A percentile compares a stretch with the other conserved stretches of the same genome.
phyloP scores from a whole-genome alignment of 1,140 invertebrate species.

The Drosophila arawakana region DNA sequence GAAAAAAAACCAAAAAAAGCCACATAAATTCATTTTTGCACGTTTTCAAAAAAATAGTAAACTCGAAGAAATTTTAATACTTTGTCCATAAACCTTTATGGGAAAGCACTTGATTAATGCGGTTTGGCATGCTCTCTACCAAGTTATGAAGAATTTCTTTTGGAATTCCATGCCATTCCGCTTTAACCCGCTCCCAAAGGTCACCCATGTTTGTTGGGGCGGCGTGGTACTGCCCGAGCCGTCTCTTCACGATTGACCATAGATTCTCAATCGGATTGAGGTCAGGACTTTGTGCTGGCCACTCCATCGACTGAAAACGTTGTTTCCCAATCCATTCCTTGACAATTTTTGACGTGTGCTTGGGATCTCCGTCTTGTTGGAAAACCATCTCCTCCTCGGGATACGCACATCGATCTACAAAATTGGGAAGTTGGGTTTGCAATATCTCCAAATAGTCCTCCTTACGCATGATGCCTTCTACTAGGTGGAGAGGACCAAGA shows the following conservation, averaged over 20 bases:
- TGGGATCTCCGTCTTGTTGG: slow-evolving; percentile 25
- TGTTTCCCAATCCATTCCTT: slow-evolving; percentile 32
- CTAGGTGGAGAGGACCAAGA: too few relatives aligned
- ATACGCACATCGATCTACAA: slow-evolving; percentile 14
- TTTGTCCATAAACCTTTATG: slow-evolving; percentile 26
- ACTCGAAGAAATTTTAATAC: neutral
- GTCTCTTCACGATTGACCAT: slow-evolving; percentile 9
- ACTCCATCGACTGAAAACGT: slow-evolving; percentile 25
- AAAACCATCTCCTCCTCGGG: slow-evolving; percentile 20
- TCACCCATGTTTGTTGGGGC: too few relatives aligned
- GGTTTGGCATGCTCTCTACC: slow-evolving; percentile 25
- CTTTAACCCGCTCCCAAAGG: too few relatives aligned
- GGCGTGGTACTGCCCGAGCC: slow-evolving; percentile 13
- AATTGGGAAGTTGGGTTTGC: slow-evolving; percentile 26
- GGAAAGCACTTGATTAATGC: slow-evolving; percentile 11
- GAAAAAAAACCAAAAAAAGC: too few relatives aligned
- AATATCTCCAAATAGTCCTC: too few relatives aligned
- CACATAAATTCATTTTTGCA: too few relatives aligned
- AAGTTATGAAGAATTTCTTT: slow-evolving; percentile 3
- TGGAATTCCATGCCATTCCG: neutral
- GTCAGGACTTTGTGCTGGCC: slow-evolving; percentile 27
- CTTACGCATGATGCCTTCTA: too few relatives aligned
- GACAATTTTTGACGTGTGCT: slow-evolving; percentile 35
- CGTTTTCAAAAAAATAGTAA: too few relatives aligned
- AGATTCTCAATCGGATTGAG: too few relatives aligned